phyloP scores from a whole-genome alignment of 2,797 vertebrate species.

The Chaunax sp. region DNA sequence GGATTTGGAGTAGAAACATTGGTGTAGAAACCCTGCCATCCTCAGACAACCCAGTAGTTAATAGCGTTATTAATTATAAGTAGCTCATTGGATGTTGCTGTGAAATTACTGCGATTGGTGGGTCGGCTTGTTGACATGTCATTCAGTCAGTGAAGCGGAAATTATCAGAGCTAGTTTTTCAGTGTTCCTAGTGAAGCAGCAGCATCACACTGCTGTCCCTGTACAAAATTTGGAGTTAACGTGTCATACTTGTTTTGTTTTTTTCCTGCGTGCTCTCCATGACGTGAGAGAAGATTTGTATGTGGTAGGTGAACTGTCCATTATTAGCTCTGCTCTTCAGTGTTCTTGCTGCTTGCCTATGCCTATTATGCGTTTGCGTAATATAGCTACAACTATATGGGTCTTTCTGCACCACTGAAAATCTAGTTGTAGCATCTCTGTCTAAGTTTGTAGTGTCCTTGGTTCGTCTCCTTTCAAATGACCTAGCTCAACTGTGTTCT shows the following conservation, averaged over 20 bases:
- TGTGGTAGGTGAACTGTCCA: constrained; percentile 65
- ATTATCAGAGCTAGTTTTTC: constrained; percentile 43
- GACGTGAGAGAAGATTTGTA: constrained; percentile 47
- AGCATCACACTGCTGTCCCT: constrained; percentile 15
- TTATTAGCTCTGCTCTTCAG: constrained; percentile 9
- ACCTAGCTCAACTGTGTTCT: constrained; percentile 33
- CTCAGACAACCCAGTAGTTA: background rate
- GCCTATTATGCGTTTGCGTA: too few relatives aligned
- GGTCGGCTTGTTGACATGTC: constrained; percentile 48
- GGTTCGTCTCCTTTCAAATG: constrained; percentile 18
- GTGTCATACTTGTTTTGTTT: constrained; percentile 20
- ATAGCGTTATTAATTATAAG: constrained; percentile 17
- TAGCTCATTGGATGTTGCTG: constrained; percentile 33
- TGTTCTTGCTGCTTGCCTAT: constrained; percentile 14
- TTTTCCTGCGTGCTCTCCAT: constrained; percentile 24
- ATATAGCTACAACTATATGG: too few relatives aligned
- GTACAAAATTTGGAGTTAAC: constrained; percentile 45
- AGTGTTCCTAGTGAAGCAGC: constrained; percentile 21
- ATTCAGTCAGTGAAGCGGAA: constrained; percentile 69
- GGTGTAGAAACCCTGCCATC: background rate
- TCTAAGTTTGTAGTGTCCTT: constrained; percentile 11
- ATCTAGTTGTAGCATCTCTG: constrained; percentile 23
- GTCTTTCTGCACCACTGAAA: constrained; percentile 4
- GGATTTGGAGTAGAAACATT: background rate
- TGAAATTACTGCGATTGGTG: constrained; percentile 31